Conservation (phyloP, 2,797 vertebrate species). For the Pipistrellus pipistrellus region DNA sequence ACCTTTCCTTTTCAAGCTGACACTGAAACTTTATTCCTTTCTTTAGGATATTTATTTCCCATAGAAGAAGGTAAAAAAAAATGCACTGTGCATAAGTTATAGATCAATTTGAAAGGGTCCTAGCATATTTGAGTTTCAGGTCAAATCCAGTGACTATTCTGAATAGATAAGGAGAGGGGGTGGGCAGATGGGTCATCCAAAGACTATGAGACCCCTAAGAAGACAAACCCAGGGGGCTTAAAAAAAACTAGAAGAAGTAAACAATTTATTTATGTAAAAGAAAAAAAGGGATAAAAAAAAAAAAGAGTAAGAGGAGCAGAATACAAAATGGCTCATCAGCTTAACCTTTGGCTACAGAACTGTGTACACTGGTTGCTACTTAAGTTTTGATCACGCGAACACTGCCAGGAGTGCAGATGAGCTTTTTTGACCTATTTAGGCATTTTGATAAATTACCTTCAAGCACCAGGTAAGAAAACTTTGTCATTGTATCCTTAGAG, state of each 20-base stretch:
- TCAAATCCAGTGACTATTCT: conserved; percentile 57
- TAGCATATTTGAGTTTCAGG: conserved; percentile 40
- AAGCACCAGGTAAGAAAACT: conserved; percentile 57
- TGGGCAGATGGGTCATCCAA: conserved; percentile 1
- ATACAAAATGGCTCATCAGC: conserved; percentile 29
- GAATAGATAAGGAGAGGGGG: conserved; percentile 13
- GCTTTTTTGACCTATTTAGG: conserved; percentile 8
- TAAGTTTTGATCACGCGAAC: conserved; percentile 54
- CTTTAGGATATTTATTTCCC: conserved; percentile 12
- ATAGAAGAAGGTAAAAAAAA: conserved; percentile 31
- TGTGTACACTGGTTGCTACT: background rate
- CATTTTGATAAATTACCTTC: conserved; percentile 64
- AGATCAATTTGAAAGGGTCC: background rate
- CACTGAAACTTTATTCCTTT: conserved; percentile 35
- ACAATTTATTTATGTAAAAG: background rate
- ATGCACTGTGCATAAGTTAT: background rate
- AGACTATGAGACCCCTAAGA: background rate
- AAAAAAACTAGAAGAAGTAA: conserved; percentile 30
- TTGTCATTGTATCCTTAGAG: conserved; percentile 61
- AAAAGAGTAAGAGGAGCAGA: background rate
- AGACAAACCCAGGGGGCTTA: background rate
- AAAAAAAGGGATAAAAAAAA: too few species aligned
- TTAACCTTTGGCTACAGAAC: background rate
- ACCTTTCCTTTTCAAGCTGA: background rate
- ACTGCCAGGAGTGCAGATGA: background rate